phyloP scores from a whole-genome alignment of 2,797 vertebrate species.

The Bufotes viridis region DNA sequence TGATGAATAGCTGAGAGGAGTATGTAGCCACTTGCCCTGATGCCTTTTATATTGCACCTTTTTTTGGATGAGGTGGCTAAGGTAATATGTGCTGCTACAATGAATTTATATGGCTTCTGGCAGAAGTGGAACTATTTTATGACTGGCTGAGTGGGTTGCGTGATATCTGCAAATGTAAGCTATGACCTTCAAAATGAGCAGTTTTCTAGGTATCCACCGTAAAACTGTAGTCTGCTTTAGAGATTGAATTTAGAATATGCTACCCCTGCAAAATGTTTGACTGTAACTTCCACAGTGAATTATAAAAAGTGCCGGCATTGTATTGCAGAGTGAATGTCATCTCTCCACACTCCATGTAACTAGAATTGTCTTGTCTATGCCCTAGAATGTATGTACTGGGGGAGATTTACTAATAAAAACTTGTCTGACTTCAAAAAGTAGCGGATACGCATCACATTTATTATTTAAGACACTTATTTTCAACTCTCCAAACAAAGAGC shows the following conservation, averaged over 20 bases:
- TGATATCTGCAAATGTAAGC: constrained; percentile 42
- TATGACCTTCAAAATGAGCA: constrained; percentile 43
- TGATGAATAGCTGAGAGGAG: constrained; percentile 38
- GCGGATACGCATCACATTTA: no score
- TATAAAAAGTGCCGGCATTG: background rate
- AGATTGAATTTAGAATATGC: constrained; percentile 9
- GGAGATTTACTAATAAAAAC: no score
- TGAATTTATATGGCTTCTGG: constrained; percentile 44
- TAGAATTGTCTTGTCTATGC: background rate
- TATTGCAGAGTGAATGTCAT: background rate
- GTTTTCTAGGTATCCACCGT: constrained; percentile 12
- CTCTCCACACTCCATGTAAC: constrained; percentile 22
- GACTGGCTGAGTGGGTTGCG: constrained; percentile 2
- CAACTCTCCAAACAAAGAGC: no score
- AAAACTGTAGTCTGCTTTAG: background rate
- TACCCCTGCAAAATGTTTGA: constrained; percentile 15
- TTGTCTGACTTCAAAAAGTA: no score
- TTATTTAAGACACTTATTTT: no score
- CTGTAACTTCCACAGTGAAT: constrained; percentile 19
- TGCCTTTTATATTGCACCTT: constrained; percentile 46
- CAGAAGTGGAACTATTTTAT: constrained; percentile 44
- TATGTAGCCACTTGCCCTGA: constrained; percentile 33
- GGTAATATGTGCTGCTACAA: constrained; percentile 32
- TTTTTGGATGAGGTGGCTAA: constrained; percentile 19
- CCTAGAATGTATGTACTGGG: background rate